A percentile compares a stretch with the other conserved stretches of the same genome.
phyloP scores from a whole-genome alignment of 2,113 vertebrate genomes.

The Anoura caudifer region DNA sequence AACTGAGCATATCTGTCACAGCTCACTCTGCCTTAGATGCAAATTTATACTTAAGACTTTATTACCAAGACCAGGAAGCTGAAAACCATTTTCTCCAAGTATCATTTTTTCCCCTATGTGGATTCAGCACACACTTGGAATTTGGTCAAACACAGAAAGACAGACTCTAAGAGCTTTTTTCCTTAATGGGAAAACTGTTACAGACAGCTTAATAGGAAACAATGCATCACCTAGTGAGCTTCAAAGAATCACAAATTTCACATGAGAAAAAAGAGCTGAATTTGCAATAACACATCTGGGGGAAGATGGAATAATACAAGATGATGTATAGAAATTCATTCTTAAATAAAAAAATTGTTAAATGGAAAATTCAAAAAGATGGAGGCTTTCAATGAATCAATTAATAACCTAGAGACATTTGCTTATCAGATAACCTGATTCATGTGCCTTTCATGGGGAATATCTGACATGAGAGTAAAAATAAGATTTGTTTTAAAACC shows the following conservation, averaged over 20 bases:
- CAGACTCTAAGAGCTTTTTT: slow-evolving; percentile 39
- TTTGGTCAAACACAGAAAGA: slow-evolving; percentile 26
- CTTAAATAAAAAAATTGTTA: slow-evolving; percentile 39
- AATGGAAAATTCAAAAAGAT: slow-evolving; percentile 30
- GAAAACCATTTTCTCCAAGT: slow-evolving; percentile 14
- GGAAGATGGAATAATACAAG: slow-evolving; percentile 50
- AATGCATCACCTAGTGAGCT: slow-evolving; percentile 56
- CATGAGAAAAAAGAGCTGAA: slow-evolving; percentile 37
- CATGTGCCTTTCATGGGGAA: not conserved
- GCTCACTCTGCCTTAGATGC: not conserved
- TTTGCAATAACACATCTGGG: slow-evolving; percentile 46
- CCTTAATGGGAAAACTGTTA: slow-evolving; percentile 50
- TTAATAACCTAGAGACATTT: not conserved
- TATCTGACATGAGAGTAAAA: not conserved
- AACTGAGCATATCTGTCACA: not conserved
- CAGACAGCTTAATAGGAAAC: slow-evolving; percentile 60
- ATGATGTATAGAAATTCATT: not conserved
- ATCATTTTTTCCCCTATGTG: not conserved
- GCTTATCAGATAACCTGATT: slow-evolving; percentile 5
- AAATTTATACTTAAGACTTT: slow-evolving; percentile 6
- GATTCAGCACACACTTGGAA: slow-evolving; percentile 26
- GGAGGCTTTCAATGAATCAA: not conserved
- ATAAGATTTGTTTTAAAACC: not conserved
- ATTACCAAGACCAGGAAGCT: not conserved
- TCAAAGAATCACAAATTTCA: slow-evolving; percentile 59